Conservation (phyloP, 1,140 invertebrate species). For the Yoshiicerus persimilis region DNA sequence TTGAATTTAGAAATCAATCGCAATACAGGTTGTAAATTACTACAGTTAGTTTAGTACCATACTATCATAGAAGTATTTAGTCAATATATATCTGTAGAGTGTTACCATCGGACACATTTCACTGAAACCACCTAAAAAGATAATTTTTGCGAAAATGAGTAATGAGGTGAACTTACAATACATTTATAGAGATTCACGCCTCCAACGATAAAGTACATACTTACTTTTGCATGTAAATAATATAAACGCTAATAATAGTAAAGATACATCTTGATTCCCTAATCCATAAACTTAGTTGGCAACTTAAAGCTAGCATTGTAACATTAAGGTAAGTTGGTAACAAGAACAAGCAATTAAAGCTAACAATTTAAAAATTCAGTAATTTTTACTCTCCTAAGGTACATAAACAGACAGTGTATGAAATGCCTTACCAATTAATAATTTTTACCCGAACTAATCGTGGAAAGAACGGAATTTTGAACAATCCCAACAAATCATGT, state of each 20-base stretch:
- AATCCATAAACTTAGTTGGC: background rate
- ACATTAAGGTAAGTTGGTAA: background rate
- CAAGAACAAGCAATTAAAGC: constrained; percentile 5
- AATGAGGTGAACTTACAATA: background rate
- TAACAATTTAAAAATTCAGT: background rate
- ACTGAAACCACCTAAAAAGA: background rate
- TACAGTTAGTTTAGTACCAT: background rate
- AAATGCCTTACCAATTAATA: background rate
- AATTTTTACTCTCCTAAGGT: background rate
- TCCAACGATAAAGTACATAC: background rate
- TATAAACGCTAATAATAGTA: background rate
- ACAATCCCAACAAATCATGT: too few species aligned
- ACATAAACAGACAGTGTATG: background rate
- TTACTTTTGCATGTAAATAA: background rate
- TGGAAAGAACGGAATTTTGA: too few species aligned
- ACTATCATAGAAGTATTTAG: background rate
- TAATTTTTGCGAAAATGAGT: background rate
- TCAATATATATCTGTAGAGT: background rate
- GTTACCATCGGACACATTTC: background rate
- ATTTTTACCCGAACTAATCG: too few species aligned
- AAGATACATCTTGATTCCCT: background rate
- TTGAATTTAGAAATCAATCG: constrained; percentile 5
- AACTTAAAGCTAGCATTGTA: background rate
- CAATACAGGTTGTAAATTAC: background rate
- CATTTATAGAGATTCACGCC: background rate